Percentiles rank a stretch among this genome's conserved stretches.
phyloP scores from a whole-genome alignment of 2,888 invertebrate species.

The Eledona agricola region DNA sequence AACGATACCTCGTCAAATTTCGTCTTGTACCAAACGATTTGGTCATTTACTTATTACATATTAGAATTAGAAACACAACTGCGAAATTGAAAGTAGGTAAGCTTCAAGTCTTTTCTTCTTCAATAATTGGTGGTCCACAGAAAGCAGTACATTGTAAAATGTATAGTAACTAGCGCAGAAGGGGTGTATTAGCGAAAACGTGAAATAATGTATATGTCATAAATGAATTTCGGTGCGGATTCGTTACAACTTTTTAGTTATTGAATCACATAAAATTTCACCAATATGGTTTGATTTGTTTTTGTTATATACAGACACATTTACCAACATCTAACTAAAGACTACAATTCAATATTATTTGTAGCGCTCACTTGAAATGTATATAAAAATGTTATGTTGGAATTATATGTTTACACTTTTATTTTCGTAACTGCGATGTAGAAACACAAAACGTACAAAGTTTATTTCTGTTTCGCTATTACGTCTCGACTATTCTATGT shows the following conservation, averaged over 20 bases:
- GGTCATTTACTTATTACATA: conserved; percentile 32
- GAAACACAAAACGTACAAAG: conserved; percentile 2
- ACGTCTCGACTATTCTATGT: conserved; percentile 28
- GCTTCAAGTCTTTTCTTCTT: conserved; percentile 40
- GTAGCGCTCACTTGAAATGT: conserved; percentile 43
- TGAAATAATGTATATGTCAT: conserved; percentile 20
- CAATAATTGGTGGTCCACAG: conserved; percentile 54
- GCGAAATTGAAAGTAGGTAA: conserved; percentile 19
- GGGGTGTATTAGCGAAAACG: conserved; percentile 30
- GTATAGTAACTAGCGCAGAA: conserved; percentile 30
- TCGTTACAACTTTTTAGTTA: too few species aligned
- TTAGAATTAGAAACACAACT: conserved; percentile 4
- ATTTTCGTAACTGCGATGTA: conserved; percentile 10
- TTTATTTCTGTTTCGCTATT: conserved; percentile 2
- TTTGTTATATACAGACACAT: conserved; percentile 43
- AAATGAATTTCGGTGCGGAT: neutral
- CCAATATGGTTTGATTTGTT: conserved; percentile 41
- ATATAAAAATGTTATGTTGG: conserved; percentile 36
- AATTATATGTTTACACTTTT: conserved; percentile 32
- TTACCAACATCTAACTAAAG: conserved; percentile 43
- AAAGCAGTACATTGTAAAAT: conserved; percentile 50
- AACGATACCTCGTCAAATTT: conserved; percentile 20
- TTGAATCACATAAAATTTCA: conserved; percentile 41
- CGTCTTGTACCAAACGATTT: conserved; percentile 30
- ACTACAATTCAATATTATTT: conserved; percentile 42